These are phyloP conservation scores for Melieria crassipennis DNA, from an alignment of 2,888 invertebrate species.

Conservation along the genomic window DNA sequence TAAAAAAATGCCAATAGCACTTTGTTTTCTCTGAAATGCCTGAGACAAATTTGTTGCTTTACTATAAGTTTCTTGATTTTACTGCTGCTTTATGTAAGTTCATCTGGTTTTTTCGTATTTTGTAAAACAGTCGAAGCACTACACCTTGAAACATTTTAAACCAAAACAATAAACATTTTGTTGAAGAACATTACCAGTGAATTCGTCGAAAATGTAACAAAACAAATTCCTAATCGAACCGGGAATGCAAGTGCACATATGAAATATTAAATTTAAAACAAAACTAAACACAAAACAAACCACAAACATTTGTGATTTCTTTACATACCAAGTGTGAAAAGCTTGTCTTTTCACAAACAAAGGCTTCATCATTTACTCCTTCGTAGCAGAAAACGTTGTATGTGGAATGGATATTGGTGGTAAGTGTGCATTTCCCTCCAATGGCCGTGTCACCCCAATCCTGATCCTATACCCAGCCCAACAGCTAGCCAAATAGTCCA, in stretches of 20 bases:
- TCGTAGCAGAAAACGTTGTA: conserved; percentile 42
- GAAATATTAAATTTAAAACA: conserved; percentile 1
- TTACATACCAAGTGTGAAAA: conserved; percentile 33
- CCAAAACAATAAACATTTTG: too few species aligned
- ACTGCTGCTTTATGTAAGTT: too few species aligned
- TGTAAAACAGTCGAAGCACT: too few species aligned
- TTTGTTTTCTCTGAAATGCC: too few species aligned
- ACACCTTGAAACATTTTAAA: too few species aligned
- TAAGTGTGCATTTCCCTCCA: conserved; percentile 43
- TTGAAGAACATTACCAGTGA: too few species aligned
- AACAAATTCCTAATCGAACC: background rate
- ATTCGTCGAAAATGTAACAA: background rate
- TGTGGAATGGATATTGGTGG: conserved; percentile 47
- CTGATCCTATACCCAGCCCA: conserved; percentile 23
- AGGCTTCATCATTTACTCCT: conserved; percentile 43
- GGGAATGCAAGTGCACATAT: background rate
- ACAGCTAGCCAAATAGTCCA: conserved; percentile 1
- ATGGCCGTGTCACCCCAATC: conserved; percentile 38
- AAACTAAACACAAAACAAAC: background rate
- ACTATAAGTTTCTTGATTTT: too few species aligned
- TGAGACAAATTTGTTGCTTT: too few species aligned
- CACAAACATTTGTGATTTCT: conserved; percentile 2
- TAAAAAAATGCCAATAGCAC: too few species aligned
- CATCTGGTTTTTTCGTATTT: too few species aligned
- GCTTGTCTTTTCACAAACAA: conserved; percentile 35